phyloP scores from a whole-genome alignment of 1,140 invertebrate species.

The Sycobia sp. region DNA sequence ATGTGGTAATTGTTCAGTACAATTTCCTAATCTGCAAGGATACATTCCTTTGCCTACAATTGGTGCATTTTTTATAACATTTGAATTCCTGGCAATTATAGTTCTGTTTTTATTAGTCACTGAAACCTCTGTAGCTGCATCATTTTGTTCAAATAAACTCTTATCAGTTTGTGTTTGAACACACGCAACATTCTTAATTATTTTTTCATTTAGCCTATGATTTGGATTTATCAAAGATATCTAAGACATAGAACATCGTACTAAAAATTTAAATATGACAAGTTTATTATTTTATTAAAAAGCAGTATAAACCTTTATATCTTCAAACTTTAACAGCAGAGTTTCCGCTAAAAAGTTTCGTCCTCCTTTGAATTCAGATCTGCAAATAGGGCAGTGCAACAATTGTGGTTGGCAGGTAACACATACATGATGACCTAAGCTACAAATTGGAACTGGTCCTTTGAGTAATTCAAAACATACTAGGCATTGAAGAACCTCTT shows the following conservation, averaged over 20 bases:
- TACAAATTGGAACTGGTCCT: constrained; percentile 38
- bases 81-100: not conserved
- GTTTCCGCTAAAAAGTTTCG: constrained; percentile 44
- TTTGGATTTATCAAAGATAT: constrained; percentile 37
- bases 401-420: constrained; percentile 34
- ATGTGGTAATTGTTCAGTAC: constrained; percentile 31
- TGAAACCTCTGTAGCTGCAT: too few relatives aligned
- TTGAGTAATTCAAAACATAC: constrained; percentile 43
- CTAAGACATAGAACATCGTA: constrained; percentile 14
- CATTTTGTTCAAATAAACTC: not conserved
- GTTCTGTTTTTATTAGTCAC: not conserved
- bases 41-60: constrained; percentile 41
- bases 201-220: constrained; percentile 27
- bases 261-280: not conserved
- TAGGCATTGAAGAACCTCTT: constrained; percentile 47
- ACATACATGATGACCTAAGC: constrained; percentile 48
- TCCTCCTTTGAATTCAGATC: constrained; percentile 32
- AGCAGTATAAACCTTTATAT: constrained; percentile 42
- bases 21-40: constrained; percentile 42
- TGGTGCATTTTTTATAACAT: constrained; percentile 6
- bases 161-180: constrained; percentile 39
- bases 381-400: constrained; percentile 42
- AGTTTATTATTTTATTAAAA: constrained; percentile 5
- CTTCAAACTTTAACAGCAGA: constrained; percentile 39
- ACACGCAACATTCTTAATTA: constrained; percentile 23